phyloP scores from a whole-genome alignment of 2,113 vertebrate genomes.

The Peromyscus maniculatus region DNA sequence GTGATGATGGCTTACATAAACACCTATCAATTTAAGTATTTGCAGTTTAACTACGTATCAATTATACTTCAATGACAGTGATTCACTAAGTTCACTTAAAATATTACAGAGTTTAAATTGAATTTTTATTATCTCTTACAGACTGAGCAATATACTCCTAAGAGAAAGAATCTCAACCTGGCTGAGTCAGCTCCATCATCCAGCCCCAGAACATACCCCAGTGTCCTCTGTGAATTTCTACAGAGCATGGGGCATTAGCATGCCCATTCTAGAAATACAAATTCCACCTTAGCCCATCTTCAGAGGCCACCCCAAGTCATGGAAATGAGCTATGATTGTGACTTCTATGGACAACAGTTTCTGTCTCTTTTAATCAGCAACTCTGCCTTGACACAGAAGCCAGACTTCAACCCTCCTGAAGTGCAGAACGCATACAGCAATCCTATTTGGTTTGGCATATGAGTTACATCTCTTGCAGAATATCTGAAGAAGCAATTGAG shows the following conservation, averaged over 20 bases:
- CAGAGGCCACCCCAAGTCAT: background rate
- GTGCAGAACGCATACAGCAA: background rate
- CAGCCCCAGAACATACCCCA: background rate
- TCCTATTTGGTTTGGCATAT: no score
- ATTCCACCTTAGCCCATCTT: background rate
- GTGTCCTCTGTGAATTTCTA: background rate
- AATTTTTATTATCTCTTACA: background rate
- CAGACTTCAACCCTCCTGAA: background rate
- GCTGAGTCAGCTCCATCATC: background rate
- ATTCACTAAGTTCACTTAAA: background rate
- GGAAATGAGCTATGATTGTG: background rate
- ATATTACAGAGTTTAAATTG: background rate
- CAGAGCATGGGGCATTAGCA: background rate
- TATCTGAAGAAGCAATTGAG: background rate
- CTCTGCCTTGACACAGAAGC: background rate
- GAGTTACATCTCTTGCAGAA: background rate
- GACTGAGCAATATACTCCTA: background rate
- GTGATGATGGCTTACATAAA: background rate
- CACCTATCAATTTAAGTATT: background rate
- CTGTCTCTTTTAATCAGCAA: background rate
- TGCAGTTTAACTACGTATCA: background rate
- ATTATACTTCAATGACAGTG: background rate
- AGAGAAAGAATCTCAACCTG: background rate
- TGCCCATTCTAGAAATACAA: background rate
- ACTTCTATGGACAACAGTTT: background rate